phyloP scores from a whole-genome alignment of 2,797 vertebrate species.

The Hozukius guyotensis region DNA sequence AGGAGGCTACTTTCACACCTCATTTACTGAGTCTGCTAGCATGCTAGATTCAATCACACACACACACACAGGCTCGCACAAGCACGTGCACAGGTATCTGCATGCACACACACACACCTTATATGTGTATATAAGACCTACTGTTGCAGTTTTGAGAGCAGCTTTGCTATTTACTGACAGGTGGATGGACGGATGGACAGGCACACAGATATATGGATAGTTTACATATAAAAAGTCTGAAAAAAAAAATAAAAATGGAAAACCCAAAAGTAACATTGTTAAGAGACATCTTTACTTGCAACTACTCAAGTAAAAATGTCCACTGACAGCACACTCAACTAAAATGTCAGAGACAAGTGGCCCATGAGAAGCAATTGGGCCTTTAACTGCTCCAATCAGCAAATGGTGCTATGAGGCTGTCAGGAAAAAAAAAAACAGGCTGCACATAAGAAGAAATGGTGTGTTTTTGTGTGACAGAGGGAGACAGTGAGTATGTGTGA shows the following conservation, averaged over 20 bases:
- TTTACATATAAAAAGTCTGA: neutral
- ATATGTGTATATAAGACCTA: constrained; percentile 14
- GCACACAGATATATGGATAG: neutral
- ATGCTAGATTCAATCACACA: constrained; percentile 53
- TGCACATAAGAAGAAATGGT: constrained; percentile 30
- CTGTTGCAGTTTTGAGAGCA: constrained; percentile 14
- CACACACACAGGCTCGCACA: constrained; percentile 19
- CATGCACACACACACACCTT: neutral
- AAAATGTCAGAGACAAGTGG: constrained; percentile 78
- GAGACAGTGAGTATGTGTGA: constrained; percentile 31
- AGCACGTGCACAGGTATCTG: constrained; percentile 4
- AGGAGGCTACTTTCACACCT: constrained; percentile 70
- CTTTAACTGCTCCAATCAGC: constrained; percentile 79
- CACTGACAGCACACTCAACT: constrained; percentile 71
- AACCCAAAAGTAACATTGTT: constrained; percentile 23
- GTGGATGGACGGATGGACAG: neutral
- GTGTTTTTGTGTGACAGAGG: constrained; percentile 49
- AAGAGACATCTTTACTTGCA: constrained; percentile 41
- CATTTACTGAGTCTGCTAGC: constrained; percentile 61
- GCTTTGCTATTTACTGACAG: constrained; percentile 12
- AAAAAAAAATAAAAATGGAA: constrained; percentile 4
- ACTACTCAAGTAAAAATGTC: constrained; percentile 38
- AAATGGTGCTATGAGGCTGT: constrained; percentile 70
- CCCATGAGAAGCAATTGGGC: constrained; percentile 63
- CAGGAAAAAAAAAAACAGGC: constrained; percentile 34